A percentile compares a stretch with the other conserved stretches of the same genome.
phyloP scores from a whole-genome alignment of 1,140 invertebrate species.

The Drosophila trapezifrons region DNA sequence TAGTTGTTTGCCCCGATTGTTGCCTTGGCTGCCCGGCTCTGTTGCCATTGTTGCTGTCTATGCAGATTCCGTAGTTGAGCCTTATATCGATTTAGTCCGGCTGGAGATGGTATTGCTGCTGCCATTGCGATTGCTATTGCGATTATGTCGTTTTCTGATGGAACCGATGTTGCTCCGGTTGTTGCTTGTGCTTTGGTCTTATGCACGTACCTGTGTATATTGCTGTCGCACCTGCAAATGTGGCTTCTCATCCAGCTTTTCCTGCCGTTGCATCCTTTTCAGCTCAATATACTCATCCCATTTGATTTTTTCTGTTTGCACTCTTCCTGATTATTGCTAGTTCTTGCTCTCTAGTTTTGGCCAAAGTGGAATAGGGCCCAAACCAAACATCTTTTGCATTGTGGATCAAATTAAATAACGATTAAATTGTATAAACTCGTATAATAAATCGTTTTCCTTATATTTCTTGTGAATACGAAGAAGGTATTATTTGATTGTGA shows the following conservation, averaged over 20 bases:
- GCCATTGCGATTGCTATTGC: constrained; percentile 19
- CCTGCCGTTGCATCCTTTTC: constrained; percentile 15
- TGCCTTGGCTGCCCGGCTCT: constrained; percentile 5
- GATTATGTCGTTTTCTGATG: constrained; percentile 1
- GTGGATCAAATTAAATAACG: constrained; percentile 16
- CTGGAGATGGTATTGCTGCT: not conserved
- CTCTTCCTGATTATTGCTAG: constrained; percentile 35
- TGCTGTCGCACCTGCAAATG: not conserved
- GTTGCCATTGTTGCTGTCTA: constrained; percentile 25
- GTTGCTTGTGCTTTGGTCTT: constrained; percentile 1
- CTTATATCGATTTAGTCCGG: constrained; percentile 14
- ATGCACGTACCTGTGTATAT: not conserved
- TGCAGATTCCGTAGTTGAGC: constrained; percentile 10
- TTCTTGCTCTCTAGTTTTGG: not conserved
- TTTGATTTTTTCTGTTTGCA: constrained; percentile 26
- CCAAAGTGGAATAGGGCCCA: not conserved
- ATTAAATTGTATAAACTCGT: constrained; percentile 7
- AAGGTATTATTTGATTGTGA: constrained; percentile 12
- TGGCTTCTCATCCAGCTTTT: constrained; percentile 1
- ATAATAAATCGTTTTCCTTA: not conserved
- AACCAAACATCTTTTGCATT: not conserved
- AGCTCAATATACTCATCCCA: constrained; percentile 20
- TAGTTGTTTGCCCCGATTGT: constrained; percentile 61
- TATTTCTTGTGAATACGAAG: not conserved
- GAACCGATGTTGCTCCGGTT: not conserved